Conservation (phyloP, 2,797 vertebrate genomes). For the Hapalemur alaotrensis region DNA sequence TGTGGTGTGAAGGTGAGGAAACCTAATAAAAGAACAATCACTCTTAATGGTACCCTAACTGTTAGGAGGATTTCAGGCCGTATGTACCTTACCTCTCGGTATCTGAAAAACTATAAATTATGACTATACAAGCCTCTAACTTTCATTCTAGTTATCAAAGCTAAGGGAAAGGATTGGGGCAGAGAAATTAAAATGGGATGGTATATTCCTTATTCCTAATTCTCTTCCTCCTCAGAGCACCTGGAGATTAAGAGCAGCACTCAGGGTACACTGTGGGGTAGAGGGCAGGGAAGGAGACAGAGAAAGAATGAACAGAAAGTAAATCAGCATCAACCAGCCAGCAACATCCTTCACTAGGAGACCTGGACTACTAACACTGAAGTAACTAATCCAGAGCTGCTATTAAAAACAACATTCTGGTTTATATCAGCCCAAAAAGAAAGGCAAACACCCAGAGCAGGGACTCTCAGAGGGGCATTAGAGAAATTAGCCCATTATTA, state of each 20-base stretch:
- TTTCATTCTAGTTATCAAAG: neutral
- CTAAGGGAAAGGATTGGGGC: neutral
- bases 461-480: neutral
- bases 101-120: neutral
- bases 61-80: neutral
- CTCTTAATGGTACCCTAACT: neutral
- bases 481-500: slow-evolving; percentile 12
- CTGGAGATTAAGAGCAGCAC: neutral
- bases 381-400: slow-evolving; percentile 45
- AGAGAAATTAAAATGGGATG: slow-evolving; percentile 37
- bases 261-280: neutral
- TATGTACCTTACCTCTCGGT: neutral
- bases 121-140: neutral
- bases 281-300: neutral
- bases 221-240: neutral
- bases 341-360: neutral
- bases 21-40: neutral
- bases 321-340: neutral
- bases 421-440: slow-evolving; percentile 20
- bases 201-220: neutral
- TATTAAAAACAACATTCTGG: slow-evolving; percentile 62
- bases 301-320: neutral
- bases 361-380: slow-evolving; percentile 29
- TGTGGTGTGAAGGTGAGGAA: neutral
- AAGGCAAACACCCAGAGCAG: slow-evolving; percentile 54